These are phyloP conservation scores for Limnephilus lunatus DNA, from an alignment of 2,888 invertebrate species.

Conservation along the genomic window DNA sequence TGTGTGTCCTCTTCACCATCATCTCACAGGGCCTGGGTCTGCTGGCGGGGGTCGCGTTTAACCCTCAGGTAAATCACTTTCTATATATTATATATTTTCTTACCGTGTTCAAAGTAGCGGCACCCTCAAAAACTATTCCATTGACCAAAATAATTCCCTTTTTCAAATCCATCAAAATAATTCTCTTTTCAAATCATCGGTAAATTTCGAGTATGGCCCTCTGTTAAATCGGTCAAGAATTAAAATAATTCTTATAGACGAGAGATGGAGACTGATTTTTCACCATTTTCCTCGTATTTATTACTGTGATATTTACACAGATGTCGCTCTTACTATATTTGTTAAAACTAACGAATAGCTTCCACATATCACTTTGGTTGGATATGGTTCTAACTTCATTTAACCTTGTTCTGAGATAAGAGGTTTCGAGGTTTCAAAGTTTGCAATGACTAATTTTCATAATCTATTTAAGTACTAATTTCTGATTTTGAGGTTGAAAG, in stretches of 20 bases:
- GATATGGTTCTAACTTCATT: too few species aligned
- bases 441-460: too few species aligned
- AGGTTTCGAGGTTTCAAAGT: too few species aligned
- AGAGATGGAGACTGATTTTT: background rate
- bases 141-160: too few species aligned
- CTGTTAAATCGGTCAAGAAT: background rate
- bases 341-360: background rate
- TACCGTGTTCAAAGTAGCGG: too few species aligned
- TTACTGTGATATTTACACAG: background rate
- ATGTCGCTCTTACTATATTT: background rate
- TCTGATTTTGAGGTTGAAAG: too few species aligned
- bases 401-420: too few species aligned
- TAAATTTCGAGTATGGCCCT: background rate
- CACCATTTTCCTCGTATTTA: background rate
- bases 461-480: too few species aligned
- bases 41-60: slow-evolving; percentile 84
- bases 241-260: background rate
- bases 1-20: slow-evolving; percentile 83
- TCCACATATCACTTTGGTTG: too few species aligned
- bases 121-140: too few species aligned
- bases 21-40: slow-evolving; percentile 88
- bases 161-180: too few species aligned
- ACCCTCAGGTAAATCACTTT: slow-evolving; percentile 77
- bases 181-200: background rate
- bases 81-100: too few species aligned